A percentile compares a stretch with the other conserved stretches of the same genome.
phyloP scores from a whole-genome alignment of 1,140 invertebrate species.

The Hycleus phaleratus region DNA sequence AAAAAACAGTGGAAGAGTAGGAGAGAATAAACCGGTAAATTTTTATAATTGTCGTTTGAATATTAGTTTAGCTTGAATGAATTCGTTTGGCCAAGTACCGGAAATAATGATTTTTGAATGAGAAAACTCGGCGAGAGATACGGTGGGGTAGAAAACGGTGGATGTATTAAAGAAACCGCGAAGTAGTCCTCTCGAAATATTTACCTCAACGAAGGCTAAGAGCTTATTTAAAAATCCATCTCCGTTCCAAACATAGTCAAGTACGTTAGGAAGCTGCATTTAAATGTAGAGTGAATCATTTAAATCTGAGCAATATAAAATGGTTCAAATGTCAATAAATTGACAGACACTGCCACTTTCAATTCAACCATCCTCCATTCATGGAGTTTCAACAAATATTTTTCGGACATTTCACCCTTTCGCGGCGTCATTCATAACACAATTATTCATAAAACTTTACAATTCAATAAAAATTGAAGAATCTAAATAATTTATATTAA shows the following conservation, averaged over 20 bases:
- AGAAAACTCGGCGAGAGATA: neutral
- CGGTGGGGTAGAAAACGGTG: neutral
- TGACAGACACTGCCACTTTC: slow-evolving; percentile 17
- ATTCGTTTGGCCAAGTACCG: slow-evolving; percentile 3
- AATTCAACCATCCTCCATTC: slow-evolving; percentile 20
- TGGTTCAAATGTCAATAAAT: slow-evolving; percentile 22
- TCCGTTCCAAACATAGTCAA: slow-evolving; percentile 23
- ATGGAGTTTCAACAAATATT: slow-evolving; percentile 1
- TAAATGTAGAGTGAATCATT: slow-evolving; percentile 25
- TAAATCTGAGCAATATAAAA: slow-evolving; percentile 27
- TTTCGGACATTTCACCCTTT: neutral
- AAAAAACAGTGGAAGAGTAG: too few relatives aligned
- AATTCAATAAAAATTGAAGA: too few relatives aligned
- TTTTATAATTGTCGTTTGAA: too few relatives aligned
- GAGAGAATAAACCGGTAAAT: too few relatives aligned
- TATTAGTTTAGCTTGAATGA: slow-evolving; percentile 7
- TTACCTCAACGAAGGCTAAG: slow-evolving; percentile 18
- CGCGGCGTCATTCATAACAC: too few relatives aligned
- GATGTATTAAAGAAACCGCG: slow-evolving; percentile 4
- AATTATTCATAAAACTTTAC: too few relatives aligned
- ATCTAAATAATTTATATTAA: too few relatives aligned
- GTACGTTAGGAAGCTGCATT: slow-evolving; percentile 22
- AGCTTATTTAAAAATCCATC: slow-evolving; percentile 28
- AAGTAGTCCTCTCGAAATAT: slow-evolving; percentile 20
- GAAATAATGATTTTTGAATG: slow-evolving; percentile 16